phyloP scores from a whole-genome alignment of 2,888 invertebrate species.

The Muscina levida region DNA sequence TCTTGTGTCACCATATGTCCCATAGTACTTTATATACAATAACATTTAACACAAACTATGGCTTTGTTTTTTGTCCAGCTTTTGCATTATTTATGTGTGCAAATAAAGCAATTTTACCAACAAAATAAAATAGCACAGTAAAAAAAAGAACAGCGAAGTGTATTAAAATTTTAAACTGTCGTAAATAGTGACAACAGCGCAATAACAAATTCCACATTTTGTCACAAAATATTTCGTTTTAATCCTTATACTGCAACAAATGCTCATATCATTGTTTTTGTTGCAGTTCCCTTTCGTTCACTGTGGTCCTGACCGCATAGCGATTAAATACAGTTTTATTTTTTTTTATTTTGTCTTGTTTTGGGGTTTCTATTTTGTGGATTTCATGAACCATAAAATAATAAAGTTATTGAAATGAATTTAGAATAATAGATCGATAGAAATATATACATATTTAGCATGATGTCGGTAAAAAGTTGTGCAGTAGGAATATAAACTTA shows the following conservation, averaged over 20 bases:
- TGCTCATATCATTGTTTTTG: not conserved
- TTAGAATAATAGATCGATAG: not conserved
- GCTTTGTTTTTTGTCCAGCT: conserved; percentile 14
- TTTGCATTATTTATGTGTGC: conserved; percentile 1
- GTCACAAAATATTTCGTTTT: conserved; percentile 3
- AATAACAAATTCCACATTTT: not conserved
- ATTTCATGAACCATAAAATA: conserved; percentile 13
- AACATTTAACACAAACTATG: conserved; percentile 16
- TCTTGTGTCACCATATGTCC: conserved; percentile 32
- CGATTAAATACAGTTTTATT: not conserved
- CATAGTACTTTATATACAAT: conserved; percentile 35
- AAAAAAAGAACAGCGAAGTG: not conserved
- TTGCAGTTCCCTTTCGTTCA: not conserved
- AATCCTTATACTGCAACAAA: not conserved
- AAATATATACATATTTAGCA: no score
- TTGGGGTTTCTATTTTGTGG: no score
- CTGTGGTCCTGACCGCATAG: not conserved
- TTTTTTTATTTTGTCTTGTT: not conserved
- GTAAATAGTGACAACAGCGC: conserved; percentile 10
- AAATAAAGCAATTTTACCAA: conserved; percentile 6
- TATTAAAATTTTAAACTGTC: conserved; percentile 24
- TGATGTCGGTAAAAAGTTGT: no score
- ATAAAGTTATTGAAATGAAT: conserved; percentile 10
- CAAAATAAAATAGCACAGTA: no score
- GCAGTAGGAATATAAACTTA: no score